Conservation (phyloP, 2,113 vertebrate genomes). For the Castor canadensis region DNA sequence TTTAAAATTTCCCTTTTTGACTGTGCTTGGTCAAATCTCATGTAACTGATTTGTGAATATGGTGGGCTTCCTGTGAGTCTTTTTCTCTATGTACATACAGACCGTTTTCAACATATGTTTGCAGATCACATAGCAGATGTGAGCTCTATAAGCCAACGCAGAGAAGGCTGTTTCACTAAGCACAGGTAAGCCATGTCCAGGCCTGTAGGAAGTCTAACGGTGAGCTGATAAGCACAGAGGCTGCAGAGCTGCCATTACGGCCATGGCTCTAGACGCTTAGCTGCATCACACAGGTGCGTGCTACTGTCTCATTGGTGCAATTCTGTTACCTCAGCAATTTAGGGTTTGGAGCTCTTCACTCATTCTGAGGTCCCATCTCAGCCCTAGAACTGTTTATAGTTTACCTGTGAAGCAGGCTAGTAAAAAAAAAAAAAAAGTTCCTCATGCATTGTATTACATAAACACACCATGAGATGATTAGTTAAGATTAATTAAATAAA, state of each 20-base stretch:
- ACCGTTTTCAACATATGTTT: not conserved
- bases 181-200: not conserved
- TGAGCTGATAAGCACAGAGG: no score
- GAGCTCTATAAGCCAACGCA: not conserved
- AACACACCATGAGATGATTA: conserved; percentile 43
- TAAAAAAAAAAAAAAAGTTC: not conserved
- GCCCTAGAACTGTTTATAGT: not conserved
- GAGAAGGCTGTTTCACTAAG: no score
- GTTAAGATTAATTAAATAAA: conserved; percentile 76
- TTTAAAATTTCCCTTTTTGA: no score
- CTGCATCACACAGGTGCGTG: no score
- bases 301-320: no score
- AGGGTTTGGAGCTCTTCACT: not conserved
- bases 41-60: no score
- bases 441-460: not conserved
- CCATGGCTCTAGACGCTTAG: not conserved
- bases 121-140: not conserved
- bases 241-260: no score
- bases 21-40: no score
- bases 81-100: not conserved
- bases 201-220: no score
- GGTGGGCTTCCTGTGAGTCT: not conserved
- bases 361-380: not conserved
- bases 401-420: not conserved
- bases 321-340: not conserved